phyloP scores from a whole-genome alignment of 2,888 invertebrate species.

The Torymus texanus region DNA sequence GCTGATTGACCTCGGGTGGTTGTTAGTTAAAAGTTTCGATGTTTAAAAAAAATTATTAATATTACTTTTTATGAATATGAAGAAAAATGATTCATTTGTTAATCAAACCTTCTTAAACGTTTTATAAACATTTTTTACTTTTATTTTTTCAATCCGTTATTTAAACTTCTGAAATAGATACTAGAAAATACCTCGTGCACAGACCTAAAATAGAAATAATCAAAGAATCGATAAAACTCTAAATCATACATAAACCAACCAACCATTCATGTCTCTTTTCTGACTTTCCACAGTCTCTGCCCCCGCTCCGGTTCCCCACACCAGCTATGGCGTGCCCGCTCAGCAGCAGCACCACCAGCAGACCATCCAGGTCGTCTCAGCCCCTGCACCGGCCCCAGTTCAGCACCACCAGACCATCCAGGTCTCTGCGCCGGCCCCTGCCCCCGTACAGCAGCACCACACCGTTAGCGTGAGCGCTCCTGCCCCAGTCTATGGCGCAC shows the following conservation, averaged over 20 bases:
- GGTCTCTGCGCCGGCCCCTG: background rate
- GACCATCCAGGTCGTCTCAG: background rate
- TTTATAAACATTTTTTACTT: background rate
- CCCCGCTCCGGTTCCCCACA: conserved; percentile 28
- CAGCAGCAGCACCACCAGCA: conserved; percentile 25
- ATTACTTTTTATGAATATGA: too few relatives aligned
- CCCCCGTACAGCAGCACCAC: conserved; percentile 17
- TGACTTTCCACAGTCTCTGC: background rate
- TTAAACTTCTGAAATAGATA: background rate
- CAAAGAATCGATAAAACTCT: background rate
- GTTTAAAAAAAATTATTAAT: background rate
- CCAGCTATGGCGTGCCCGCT: conserved; percentile 30
- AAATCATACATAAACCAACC: background rate
- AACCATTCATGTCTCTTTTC: too few relatives aligned
- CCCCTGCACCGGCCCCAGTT: background rate
- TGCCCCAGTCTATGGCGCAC: conserved; percentile 25
- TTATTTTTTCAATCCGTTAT: background rate
- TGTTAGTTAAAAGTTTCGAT: background rate
- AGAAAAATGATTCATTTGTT: background rate
- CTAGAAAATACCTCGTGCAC: background rate
- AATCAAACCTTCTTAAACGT: too few relatives aligned
- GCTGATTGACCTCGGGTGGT: background rate
- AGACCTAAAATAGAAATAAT: too few relatives aligned
- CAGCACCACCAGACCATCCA: conserved; percentile 21
- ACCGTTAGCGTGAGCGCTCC: background rate